Evolutionary conservation across 1,140 invertebrate genomes (phyloP).

Genomic region (Radopholus similis): DNA sequence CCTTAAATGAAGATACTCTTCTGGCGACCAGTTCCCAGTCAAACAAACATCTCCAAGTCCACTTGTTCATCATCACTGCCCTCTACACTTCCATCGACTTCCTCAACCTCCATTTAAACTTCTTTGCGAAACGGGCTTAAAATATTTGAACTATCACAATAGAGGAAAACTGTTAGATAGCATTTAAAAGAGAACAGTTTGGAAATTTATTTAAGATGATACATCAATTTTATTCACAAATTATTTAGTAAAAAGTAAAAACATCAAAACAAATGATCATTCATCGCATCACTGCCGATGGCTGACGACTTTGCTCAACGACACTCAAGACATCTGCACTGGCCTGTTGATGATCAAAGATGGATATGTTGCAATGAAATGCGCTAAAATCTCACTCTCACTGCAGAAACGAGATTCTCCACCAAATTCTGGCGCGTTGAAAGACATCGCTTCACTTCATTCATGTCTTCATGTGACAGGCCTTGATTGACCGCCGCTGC

Average conservation of each 20-base stretch:
- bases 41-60: not conserved
- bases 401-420: constrained; percentile 21
- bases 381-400: not conserved
- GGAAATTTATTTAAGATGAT: too few species aligned
- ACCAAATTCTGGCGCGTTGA: constrained; percentile 19
- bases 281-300: not conserved
- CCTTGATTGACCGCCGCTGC: too few species aligned
- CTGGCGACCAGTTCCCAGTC: not conserved
- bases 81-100: not conserved
- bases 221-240: too few species aligned
- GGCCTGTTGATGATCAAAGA: not conserved
- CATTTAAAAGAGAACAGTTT: too few species aligned
- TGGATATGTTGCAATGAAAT: not conserved
- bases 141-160: too few species aligned
- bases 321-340: constrained; percentile 1
- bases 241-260: not conserved
- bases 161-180: too few species aligned
- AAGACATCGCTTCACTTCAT: constrained; percentile 30
- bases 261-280: not conserved
- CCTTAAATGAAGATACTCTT: not conserved
- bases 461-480: not conserved
- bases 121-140: too few species aligned
- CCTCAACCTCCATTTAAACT: too few species aligned
- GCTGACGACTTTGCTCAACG: not conserved
- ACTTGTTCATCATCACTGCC: not conserved